phyloP scores from a whole-genome alignment of 30 jellyfish, hydroid and myxozoan genomes.

The Phacellophora camtschatica region DNA sequence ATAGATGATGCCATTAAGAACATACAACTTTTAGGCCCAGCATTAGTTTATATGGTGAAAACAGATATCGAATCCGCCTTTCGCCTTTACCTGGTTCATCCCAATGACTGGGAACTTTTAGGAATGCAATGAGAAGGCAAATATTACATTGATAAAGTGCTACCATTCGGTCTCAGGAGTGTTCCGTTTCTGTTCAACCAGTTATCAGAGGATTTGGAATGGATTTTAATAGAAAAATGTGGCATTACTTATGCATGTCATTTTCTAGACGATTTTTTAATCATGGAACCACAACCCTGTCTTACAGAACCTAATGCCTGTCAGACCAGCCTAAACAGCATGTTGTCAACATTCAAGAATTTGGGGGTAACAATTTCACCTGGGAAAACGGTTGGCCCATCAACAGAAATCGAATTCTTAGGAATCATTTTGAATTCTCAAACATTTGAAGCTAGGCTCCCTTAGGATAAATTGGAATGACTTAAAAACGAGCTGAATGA shows the following conservation, averaged over 20 bases:
- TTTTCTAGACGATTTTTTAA: conserved; percentile 6
- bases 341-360: neutral
- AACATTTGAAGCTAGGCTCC: conserved; percentile 17
- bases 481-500: neutral
- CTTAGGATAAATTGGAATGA: conserved; percentile 32
- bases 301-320: neutral
- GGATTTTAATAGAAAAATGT: neutral
- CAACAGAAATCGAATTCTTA: conserved; percentile 37
- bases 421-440: conserved; percentile 56
- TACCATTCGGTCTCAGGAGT: neutral
- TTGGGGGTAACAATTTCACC: conserved; percentile 66
- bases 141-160: neutral
- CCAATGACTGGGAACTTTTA: conserved; percentile 6
- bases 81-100: neutral
- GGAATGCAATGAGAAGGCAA: conserved; percentile 3
- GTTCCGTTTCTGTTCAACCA: conserved; percentile 1
- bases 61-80: neutral
- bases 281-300: neutral
- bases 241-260: neutral
- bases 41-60: neutral
- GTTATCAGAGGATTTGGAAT: neutral
- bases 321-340: neutral
- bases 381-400: conserved; percentile 68
- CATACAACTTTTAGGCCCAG: neutral
- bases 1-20: neutral